A percentile compares a stretch with the other conserved stretches of the same genome.
These are phyloP conservation scores for Etia nguti DNA, from an alignment of 2,113 vertebrate genomes.

Conservation along the genomic window DNA sequence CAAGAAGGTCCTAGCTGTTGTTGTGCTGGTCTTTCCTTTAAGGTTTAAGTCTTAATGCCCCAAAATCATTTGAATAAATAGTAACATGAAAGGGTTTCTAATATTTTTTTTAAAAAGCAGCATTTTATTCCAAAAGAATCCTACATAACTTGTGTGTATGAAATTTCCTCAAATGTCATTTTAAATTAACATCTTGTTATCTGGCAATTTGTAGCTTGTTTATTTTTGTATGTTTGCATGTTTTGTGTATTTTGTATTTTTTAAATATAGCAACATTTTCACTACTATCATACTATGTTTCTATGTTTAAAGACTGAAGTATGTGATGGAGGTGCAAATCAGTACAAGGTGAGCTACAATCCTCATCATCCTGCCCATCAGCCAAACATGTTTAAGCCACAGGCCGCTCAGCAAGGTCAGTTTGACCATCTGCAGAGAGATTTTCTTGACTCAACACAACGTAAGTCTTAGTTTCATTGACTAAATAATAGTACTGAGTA, in stretches of 20 bases:
- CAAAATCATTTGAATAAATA: not conserved
- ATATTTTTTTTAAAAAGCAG: not conserved
- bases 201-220: not conserved
- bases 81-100: not conserved
- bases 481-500: not conserved
- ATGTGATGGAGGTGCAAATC: constrained; percentile 50
- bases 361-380: constrained; percentile 75
- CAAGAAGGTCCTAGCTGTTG: not conserved
- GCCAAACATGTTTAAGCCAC: constrained; percentile 62
- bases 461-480: constrained; percentile 65
- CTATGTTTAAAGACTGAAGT: constrained; percentile 41
- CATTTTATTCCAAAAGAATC: not conserved
- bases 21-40: not conserved
- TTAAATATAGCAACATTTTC: not conserved
- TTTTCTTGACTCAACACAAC: constrained; percentile 79
- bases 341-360: constrained; percentile 82
- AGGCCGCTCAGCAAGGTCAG: constrained; percentile 53
- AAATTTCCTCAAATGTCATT: not conserved
- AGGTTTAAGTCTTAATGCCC: not conserved
- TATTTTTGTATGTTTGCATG: not conserved
- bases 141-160: not conserved
- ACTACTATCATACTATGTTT: not conserved
- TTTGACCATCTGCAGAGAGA: constrained; percentile 84
- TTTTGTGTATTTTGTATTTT: not conserved
- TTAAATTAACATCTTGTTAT: not conserved